Conservation (phyloP, 2,888 invertebrate genomes). For the Melinaea marsaeus region DNA sequence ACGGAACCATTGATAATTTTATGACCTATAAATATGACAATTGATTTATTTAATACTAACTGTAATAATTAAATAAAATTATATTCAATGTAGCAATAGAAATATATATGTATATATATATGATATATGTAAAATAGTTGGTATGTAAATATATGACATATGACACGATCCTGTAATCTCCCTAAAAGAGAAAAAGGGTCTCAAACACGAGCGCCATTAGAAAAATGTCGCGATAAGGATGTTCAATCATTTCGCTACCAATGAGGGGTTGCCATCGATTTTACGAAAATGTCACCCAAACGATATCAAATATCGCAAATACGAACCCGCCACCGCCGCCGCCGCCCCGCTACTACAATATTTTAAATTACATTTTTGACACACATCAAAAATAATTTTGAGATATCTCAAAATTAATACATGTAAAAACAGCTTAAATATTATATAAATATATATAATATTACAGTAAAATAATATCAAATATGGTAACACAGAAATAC, state of each 20-base stretch:
- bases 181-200: constrained; percentile 70
- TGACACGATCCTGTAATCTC: constrained; percentile 44
- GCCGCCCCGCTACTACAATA: constrained; percentile 29
- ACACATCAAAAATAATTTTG: constrained; percentile 11
- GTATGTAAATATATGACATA: constrained; percentile 13
- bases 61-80: no score
- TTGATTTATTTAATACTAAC: no score
- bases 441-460: background rate
- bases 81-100: no score
- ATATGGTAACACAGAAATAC: constrained; percentile 20
- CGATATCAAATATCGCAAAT: constrained; percentile 62
- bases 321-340: constrained; percentile 30
- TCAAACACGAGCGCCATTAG: constrained; percentile 74
- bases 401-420: background rate
- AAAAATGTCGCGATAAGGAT: constrained; percentile 78
- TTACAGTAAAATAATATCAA: constrained; percentile 10
- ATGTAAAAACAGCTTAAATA: background rate
- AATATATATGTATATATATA: no score
- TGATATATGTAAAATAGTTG: constrained; percentile 1
- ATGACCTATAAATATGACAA: background rate
- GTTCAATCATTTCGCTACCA: constrained; percentile 78
- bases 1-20: constrained; percentile 7
- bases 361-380: constrained; percentile 29
- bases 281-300: constrained; percentile 70
- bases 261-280: constrained; percentile 76